Percentiles rank a stretch among this genome's conserved stretches.
Conservation (phyloP, 2,888 invertebrate genomes). For the Polyommatus iphigenia region DNA sequence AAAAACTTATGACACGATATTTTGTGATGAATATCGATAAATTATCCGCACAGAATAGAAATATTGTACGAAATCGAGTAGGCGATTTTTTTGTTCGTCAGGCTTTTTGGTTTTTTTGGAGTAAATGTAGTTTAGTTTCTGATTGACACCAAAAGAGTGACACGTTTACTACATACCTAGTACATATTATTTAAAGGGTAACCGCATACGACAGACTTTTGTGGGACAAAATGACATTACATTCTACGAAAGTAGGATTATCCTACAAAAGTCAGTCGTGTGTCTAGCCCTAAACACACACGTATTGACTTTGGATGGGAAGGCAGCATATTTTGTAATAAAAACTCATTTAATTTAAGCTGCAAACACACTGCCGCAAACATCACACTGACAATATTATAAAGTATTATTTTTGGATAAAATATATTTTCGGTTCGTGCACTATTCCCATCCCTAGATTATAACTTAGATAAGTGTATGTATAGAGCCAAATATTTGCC, state of each 20-base stretch:
- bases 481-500: conserved; percentile 80
- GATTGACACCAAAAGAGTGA: not conserved
- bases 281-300: not conserved
- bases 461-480: conserved; percentile 56
- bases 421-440: conserved; percentile 9
- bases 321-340: not conserved
- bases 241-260: not conserved
- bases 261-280: not conserved
- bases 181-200: not conserved
- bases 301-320: conserved; percentile 5
- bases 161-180: not conserved
- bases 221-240: not conserved
- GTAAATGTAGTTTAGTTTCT: not conserved
- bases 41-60: not conserved
- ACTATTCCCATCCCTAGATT: conserved; percentile 37
- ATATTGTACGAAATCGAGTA: not conserved
- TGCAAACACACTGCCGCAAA: conserved; percentile 10
- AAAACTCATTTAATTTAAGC: not conserved
- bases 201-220: not conserved
- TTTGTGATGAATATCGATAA: not conserved
- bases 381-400: not conserved
- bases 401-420: conserved; percentile 21
- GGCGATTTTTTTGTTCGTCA: not conserved
- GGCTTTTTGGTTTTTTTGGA: not conserved
- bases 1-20: not conserved